These are phyloP conservation scores for Podarcis cretensis DNA, from an alignment of 2,113 vertebrate genomes.

Conservation along the genomic window DNA sequence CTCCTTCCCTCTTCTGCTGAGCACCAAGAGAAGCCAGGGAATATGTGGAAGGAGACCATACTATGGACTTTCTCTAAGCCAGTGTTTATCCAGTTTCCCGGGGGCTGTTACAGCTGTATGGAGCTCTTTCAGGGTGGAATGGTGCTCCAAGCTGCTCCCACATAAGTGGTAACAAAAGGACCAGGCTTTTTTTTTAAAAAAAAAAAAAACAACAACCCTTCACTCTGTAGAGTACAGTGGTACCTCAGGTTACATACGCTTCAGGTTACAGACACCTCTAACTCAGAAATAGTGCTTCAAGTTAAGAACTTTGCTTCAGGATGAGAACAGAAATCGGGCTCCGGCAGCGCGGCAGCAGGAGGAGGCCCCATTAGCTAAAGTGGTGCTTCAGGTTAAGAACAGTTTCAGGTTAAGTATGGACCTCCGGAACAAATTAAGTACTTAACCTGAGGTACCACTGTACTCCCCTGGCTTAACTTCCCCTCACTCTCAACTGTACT, in stretches of 20 bases:
- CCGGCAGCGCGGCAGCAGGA: too few relatives aligned
- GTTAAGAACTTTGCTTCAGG: too few relatives aligned
- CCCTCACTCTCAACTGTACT: background rate
- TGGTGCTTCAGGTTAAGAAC: too few relatives aligned
- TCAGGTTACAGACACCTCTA: too few relatives aligned
- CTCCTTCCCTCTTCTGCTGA: background rate
- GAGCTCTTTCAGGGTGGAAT: background rate
- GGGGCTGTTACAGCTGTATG: background rate
- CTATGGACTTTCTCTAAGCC: background rate
- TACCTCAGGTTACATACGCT: too few relatives aligned
- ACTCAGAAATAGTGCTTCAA: too few relatives aligned
- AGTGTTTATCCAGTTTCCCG: background rate
- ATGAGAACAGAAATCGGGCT: too few relatives aligned
- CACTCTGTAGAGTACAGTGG: background rate
- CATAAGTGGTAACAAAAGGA: background rate
- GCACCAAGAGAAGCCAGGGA: background rate
- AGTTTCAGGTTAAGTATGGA: too few relatives aligned
- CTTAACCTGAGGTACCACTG: too few relatives aligned
- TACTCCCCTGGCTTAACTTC: background rate
- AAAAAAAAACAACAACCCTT: background rate
- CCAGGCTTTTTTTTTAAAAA: background rate
- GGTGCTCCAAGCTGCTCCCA: background rate
- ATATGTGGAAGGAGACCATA: background rate
- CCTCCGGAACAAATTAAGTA: too few relatives aligned
- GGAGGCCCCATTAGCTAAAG: too few relatives aligned